Evolutionary conservation across 2,797 vertebrate genomes (phyloP).

Genomic region (Danio albolineatus): DNA sequence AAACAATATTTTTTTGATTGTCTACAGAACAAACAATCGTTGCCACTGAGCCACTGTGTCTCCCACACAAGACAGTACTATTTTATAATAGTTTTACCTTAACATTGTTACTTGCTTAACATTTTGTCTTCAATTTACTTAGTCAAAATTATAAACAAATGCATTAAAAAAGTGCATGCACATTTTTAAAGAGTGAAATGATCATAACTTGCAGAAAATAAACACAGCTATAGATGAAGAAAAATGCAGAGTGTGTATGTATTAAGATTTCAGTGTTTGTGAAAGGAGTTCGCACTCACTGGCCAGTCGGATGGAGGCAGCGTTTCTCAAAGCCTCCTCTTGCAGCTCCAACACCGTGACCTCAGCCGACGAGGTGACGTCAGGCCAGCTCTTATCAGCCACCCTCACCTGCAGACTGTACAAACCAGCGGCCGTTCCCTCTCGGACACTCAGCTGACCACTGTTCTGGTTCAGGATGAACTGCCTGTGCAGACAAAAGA

Average conservation of each 20-base stretch:
- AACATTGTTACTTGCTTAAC: too few relatives aligned
- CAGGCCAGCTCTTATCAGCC: conserved; percentile 87
- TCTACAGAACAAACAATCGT: too few relatives aligned
- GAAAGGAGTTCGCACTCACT: conserved; percentile 74
- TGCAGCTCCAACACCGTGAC: conserved; percentile 82
- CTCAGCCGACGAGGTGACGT: conserved; percentile 83
- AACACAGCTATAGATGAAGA: too few relatives aligned
- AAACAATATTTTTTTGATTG: too few relatives aligned
- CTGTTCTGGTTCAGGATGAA: conserved; percentile 86
- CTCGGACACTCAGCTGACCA: conserved; percentile 84
- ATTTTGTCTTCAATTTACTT: too few relatives aligned
- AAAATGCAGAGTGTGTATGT: not conserved
- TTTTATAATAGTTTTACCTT: too few relatives aligned
- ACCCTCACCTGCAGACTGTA: conserved; percentile 86
- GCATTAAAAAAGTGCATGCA: not conserved
- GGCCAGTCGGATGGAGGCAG: conserved; percentile 82
- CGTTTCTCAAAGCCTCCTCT: conserved; percentile 78
- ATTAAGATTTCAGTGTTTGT: not conserved
- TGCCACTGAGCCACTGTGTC: too few relatives aligned
- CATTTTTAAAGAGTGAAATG: not conserved
- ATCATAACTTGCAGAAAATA: too few relatives aligned
- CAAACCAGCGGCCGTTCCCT: conserved; percentile 79
- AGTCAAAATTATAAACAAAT: too few relatives aligned
- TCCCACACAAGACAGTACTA: too few relatives aligned
- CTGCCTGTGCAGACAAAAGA: conserved; percentile 71